A percentile compares a stretch with the other conserved stretches of the same genome.
Evolutionary conservation across 2,888 invertebrate genomes (phyloP).

Genomic region (Eretmocerus hayati): DNA sequence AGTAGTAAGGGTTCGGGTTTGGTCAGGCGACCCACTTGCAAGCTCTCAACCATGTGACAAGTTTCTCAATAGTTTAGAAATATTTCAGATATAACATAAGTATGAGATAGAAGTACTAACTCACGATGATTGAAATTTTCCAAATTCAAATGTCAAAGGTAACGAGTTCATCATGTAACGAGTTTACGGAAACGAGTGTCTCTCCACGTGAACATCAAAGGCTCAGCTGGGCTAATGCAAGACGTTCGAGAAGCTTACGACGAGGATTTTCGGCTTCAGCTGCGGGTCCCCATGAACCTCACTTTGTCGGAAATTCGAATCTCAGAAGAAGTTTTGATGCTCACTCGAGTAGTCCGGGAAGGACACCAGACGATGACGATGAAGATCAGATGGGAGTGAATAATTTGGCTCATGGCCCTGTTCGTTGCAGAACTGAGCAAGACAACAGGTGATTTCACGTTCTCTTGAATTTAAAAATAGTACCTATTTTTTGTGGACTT

Average conservation of each 20-base stretch:
- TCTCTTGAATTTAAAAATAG: background rate
- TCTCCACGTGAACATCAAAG: background rate
- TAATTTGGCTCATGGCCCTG: too few relatives aligned
- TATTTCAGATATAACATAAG: too few relatives aligned
- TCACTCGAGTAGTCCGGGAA: constrained; percentile 1
- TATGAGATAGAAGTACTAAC: too few relatives aligned
- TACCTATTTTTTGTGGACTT: background rate
- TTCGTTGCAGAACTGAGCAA: constrained; percentile 7
- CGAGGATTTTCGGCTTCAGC: background rate
- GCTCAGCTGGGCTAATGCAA: background rate
- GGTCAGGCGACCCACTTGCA: too few relatives aligned
- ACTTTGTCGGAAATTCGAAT: too few relatives aligned
- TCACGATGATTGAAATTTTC: too few relatives aligned
- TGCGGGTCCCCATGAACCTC: background rate
- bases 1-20: too few relatives aligned
- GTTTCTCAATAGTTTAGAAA: too few relatives aligned
- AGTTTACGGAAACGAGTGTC: constrained; percentile 16
- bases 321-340: background rate
- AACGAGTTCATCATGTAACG: constrained; percentile 18
- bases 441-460: constrained; percentile 7
- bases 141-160: too few relatives aligned
- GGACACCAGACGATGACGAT: background rate
- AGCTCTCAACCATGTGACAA: too few relatives aligned
- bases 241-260: background rate
- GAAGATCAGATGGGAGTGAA: too few relatives aligned